Evolutionary conservation across 1,140 invertebrate genomes (phyloP), one percentile per base, ranked within the genome.

Genomic region (Pseudomyrmex cubaensis): DNA sequence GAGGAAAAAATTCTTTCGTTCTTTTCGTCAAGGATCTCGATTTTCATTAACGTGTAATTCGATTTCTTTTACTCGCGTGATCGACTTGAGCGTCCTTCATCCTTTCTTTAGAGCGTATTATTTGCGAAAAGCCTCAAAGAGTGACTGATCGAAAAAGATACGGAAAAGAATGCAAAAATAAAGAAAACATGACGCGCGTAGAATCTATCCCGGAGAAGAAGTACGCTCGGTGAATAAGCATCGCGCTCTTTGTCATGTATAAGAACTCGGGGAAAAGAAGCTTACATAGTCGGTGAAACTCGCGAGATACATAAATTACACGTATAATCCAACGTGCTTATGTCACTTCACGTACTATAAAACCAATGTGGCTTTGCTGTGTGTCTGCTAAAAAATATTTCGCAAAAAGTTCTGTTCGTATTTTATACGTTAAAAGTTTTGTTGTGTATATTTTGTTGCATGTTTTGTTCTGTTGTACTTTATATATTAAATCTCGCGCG

Each of bases 51-150:
- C 87, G 85, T 86, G 72, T 82, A 90, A 90, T 92, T 90, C 90
- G 87, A 87, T 89, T 84, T 64, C 63, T 69, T 89, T 90, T 89
- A 88, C 87, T 92, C 86, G 82, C 87, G 89, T 90, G 90, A 90
- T 90, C 89, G 83, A 89, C 82, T 82, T 69, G 88, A 80, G 83
- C 87, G 90, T 91, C 85, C 88, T 91, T 87, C 63, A 80, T 84
- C 44, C 67, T 75, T 78, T 83, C 64, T 82, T 86, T 89, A 50
- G 50, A n/a, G 7, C 13, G n/a, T 20, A 17, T 22, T 13, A 15
- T 22, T 13, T 17, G 10, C 54, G 17, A 25, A 75, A 66, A 54
- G 20, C 73, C 76, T 75, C 22, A 22, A n/a, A 63, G 52, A 69
- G 4, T 22, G 63, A 56, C 54, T 56, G 13, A 67, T n/a, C 10